Base-by-base conservation (phyloP, 2,797 vertebrate genomes). In the Sebastiscus albofasciatus region DNA sequence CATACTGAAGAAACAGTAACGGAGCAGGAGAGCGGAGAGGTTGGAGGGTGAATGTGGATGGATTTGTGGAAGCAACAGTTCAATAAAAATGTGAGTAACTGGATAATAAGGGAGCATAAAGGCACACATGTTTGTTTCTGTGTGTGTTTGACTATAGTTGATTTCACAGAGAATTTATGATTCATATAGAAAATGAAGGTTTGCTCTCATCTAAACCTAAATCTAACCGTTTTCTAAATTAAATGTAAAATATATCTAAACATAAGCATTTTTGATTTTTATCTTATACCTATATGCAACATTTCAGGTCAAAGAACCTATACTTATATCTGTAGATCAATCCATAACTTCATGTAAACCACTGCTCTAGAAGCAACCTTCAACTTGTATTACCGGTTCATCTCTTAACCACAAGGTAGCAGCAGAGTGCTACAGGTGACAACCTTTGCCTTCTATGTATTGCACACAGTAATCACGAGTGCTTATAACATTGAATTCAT, bases 401-500 rank as follows among this genome's bases (percentile, higher is more conserved):
- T 69, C 8, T 60, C 1, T 34, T 31, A 0, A 26, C 88, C 95
- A 94, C 86, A 59, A 84, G 93, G 81, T 77, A 92, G 90, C 81
- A 93, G 90, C 79, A 87, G 11, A 74, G 67, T 18, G 13, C 75
- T 67, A 52, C 20, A 73, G 58, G 61, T 64, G 4, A 39, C 24
- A 31, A 54, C 9, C 22, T 12, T 10, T 11, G 5, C 2, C 12
- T 4, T 49, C 8, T 29, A 5, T 62, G 24, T 33, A 27, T 5
- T 22, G 18, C 18, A 39, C 60, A 54, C 8, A 3, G 22, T 8
- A 26, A 11, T 54, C 13, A 27, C 49, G 13, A 72, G 4, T 55
- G 26, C 18, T 14, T 24, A 39, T 14, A 39, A 24, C 33, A 3
- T 64, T 24, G 6, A 64, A 20, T 14, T 24, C 2, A 66, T 27